A percentile compares a stretch with the other conserved stretches of the same genome.
phyloP scores from a whole-genome alignment of 2,888 invertebrate species.

The Dexiosoma caninum region DNA sequence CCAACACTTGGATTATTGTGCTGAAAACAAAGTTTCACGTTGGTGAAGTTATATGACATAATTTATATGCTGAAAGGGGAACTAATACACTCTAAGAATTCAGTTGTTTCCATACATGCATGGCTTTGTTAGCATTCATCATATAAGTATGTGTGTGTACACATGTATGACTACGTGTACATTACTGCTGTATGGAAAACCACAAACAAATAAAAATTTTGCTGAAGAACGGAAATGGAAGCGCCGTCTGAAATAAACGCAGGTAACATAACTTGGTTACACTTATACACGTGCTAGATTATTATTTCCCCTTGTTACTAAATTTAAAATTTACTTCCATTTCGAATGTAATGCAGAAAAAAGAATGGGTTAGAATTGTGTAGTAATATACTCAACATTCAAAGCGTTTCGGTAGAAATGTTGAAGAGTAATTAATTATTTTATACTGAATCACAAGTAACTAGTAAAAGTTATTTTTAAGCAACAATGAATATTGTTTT shows the following conservation, averaged over 20 bases:
- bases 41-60: constrained; percentile 32
- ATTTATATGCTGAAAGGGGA: constrained; percentile 31
- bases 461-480: no score
- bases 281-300: background rate
- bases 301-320: background rate
- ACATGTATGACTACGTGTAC: no score
- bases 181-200: constrained; percentile 11
- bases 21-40: constrained; percentile 23
- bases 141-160: no score
- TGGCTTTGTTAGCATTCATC: background rate
- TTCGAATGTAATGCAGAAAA: background rate
- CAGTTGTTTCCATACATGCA: no score
- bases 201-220: constrained; percentile 48
- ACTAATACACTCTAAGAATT: no score
- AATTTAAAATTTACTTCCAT: background rate
- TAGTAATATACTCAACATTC: no score
- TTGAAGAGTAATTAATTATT: no score
- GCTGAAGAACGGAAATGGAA: constrained; percentile 47
- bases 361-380: background rate
- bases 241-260: constrained; percentile 32
- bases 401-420: no score
- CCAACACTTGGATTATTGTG: constrained; percentile 51
- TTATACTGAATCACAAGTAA: no score
- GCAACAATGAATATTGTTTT: no score
- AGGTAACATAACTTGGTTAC: constrained; percentile 25